Evolutionary conservation across 1,140 invertebrate species (phyloP).

Genomic region (Drosophila nasuta): DNA sequence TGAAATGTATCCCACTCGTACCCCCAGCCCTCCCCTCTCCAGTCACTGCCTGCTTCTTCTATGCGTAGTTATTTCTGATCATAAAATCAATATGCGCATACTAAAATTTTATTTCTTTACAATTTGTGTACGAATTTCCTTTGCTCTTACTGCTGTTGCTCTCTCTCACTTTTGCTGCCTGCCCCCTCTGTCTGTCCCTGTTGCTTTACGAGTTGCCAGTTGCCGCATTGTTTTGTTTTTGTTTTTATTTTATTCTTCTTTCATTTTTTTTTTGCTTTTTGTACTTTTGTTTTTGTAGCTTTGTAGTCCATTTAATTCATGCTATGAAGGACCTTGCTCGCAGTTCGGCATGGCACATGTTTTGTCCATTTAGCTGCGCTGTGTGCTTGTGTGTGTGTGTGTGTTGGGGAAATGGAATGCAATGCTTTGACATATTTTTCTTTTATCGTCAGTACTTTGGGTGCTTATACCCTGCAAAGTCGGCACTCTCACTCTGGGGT

Average conservation of each 20-base stretch:
- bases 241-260: constrained; percentile 1
- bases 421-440: constrained; percentile 76
- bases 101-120: constrained; percentile 84
- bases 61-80: constrained; percentile 81
- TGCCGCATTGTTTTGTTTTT: constrained; percentile 60
- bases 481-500: not conserved
- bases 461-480: constrained; percentile 5
- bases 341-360: constrained; percentile 64
- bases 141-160: constrained; percentile 35
- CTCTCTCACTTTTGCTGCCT: not conserved
- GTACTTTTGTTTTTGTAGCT: constrained; percentile 59
- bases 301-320: constrained; percentile 82
- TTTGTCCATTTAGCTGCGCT: constrained; percentile 62
- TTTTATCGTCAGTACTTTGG: constrained; percentile 33
- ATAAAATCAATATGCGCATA: constrained; percentile 84
- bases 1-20: constrained; percentile 36
- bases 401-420: constrained; percentile 58
- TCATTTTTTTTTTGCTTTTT: constrained; percentile 16
- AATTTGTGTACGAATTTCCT: constrained; percentile 82
- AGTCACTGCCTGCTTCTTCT: constrained; percentile 28
- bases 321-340: constrained; percentile 59
- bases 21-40: not conserved
- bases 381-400: not conserved
- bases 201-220: constrained; percentile 63
- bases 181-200: not conserved